phyloP scores from a whole-genome alignment of 2,888 invertebrate species.

The Craniophora ligustri region DNA sequence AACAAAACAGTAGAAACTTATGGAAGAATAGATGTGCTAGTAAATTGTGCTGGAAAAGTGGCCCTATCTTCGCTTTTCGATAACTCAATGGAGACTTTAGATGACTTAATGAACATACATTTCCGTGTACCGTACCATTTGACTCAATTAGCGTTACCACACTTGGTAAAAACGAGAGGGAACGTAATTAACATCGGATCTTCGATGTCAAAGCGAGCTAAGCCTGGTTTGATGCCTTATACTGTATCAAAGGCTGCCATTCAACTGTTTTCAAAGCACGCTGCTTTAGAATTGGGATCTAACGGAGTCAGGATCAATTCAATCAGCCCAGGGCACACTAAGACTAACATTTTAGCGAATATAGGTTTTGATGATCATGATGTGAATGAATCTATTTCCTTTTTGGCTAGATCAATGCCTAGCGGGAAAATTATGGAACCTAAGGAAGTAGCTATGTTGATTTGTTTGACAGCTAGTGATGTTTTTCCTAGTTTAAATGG shows the following conservation, averaged over 20 bases:
- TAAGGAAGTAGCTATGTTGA: slow-evolving; percentile 63
- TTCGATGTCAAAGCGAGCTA: slow-evolving; percentile 59
- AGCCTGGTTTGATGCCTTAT: slow-evolving; percentile 63
- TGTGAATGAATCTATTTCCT: slow-evolving; percentile 40
- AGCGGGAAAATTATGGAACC: slow-evolving; percentile 62
- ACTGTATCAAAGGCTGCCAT: slow-evolving; percentile 64
- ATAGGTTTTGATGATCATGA: slow-evolving; percentile 51
- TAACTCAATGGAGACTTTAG: slow-evolving; percentile 61
- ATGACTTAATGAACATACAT: slow-evolving; percentile 68
- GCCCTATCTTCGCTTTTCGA: slow-evolving; percentile 62
- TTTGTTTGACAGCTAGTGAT: slow-evolving; percentile 67
- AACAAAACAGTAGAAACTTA: slow-evolving; percentile 63
- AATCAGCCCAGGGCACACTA: slow-evolving; percentile 66
- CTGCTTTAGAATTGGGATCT: slow-evolving; percentile 61
- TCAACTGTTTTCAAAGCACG: slow-evolving; percentile 62
- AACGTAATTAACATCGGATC: slow-evolving; percentile 69
- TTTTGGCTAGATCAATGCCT: slow-evolving; percentile 51
- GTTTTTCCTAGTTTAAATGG: slow-evolving; percentile 69
- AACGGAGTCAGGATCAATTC: slow-evolving; percentile 70
- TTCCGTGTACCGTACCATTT: slow-evolving; percentile 66
- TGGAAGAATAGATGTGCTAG: slow-evolving; percentile 65
- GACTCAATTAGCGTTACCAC: slow-evolving; percentile 64
- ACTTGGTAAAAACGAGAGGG: slow-evolving; percentile 67
- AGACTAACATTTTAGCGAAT: slow-evolving; percentile 62
- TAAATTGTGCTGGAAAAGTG: slow-evolving; percentile 67